Evolutionary conservation across 2,888 invertebrate species (phyloP).

Genomic region (Lepidocyrtoides sp.): DNA sequence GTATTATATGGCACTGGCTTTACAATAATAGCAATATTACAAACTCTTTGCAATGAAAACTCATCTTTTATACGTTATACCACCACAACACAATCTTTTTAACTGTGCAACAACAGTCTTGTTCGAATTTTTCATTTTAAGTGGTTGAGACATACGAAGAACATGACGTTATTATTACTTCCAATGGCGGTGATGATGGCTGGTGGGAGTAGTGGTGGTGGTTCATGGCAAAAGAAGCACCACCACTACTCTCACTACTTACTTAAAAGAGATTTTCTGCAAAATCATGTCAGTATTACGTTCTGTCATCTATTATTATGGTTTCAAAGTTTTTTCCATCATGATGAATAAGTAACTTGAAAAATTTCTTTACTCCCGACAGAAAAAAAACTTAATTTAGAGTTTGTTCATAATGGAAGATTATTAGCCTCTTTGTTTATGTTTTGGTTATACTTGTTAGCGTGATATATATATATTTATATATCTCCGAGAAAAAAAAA

Average conservation of each 20-base stretch:
- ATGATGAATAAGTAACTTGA: background rate
- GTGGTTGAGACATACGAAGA: background rate
- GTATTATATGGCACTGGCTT: background rate
- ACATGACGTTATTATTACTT: constrained; percentile 66
- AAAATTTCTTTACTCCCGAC: background rate
- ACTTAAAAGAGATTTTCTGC: background rate
- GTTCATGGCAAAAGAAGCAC: background rate
- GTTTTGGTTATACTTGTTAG: background rate
- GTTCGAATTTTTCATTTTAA: constrained; percentile 54
- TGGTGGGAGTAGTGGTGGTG: background rate
- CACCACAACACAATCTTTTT: constrained; percentile 1
- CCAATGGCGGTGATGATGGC: constrained; percentile 53
- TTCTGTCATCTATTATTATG: background rate
- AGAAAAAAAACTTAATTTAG: constrained; percentile 24
- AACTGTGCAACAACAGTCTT: constrained; percentile 14
- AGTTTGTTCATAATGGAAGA: constrained; percentile 27
- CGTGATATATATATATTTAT: too few relatives aligned
- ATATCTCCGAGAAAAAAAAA: background rate
- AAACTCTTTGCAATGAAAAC: background rate
- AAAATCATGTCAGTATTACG: constrained; percentile 31
- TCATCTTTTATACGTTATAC: background rate
- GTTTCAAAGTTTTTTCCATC: background rate
- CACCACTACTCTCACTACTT: background rate
- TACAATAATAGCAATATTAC: background rate
- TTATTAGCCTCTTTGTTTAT: constrained; percentile 23